Conservation (phyloP, 2,888 invertebrate species). For the Pyrochroa serraticornis region DNA sequence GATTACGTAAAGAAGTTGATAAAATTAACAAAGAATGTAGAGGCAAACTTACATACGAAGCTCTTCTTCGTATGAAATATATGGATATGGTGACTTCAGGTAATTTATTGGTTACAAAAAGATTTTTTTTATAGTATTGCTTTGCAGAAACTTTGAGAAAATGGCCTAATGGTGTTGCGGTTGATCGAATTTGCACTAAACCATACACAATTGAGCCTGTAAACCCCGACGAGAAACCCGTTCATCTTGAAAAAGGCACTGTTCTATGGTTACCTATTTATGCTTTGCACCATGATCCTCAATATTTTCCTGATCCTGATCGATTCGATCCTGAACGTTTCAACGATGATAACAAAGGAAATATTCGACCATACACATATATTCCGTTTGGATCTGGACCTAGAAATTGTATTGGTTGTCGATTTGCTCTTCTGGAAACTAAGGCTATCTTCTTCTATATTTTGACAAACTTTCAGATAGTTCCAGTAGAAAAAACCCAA, state of each 20-base stretch:
- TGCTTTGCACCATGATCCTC: slow-evolving; percentile 54
- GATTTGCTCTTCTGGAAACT: slow-evolving; percentile 51
- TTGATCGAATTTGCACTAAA: slow-evolving; percentile 61
- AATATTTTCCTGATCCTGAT: slow-evolving; percentile 55
- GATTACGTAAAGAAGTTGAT: slow-evolving; percentile 59
- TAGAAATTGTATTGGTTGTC: slow-evolving; percentile 60
- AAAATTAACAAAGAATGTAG: slow-evolving; percentile 28
- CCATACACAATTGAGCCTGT: slow-evolving; percentile 54
- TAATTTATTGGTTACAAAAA: no score
- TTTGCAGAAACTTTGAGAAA: no score
- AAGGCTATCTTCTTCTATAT: slow-evolving; percentile 48
- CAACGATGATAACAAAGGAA: slow-evolving; percentile 50
- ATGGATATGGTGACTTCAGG: no score
- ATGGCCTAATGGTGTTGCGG: slow-evolving; percentile 40
- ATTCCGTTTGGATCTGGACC: slow-evolving; percentile 64
- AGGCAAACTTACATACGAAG: slow-evolving; percentile 60
- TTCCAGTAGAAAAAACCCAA: slow-evolving; percentile 44
- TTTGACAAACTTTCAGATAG: slow-evolving; percentile 46
- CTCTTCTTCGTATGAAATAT: no score
- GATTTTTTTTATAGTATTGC: no score
- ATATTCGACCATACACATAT: slow-evolving; percentile 59
- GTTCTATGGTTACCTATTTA: slow-evolving; percentile 48
- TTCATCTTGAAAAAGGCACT: slow-evolving; percentile 42
- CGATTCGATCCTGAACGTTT: slow-evolving; percentile 57
- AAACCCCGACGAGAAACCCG: slow-evolving; percentile 30